phyloP scores from a whole-genome alignment of 2,797 vertebrate genomes.

The Gymnodraco acuticeps region DNA sequence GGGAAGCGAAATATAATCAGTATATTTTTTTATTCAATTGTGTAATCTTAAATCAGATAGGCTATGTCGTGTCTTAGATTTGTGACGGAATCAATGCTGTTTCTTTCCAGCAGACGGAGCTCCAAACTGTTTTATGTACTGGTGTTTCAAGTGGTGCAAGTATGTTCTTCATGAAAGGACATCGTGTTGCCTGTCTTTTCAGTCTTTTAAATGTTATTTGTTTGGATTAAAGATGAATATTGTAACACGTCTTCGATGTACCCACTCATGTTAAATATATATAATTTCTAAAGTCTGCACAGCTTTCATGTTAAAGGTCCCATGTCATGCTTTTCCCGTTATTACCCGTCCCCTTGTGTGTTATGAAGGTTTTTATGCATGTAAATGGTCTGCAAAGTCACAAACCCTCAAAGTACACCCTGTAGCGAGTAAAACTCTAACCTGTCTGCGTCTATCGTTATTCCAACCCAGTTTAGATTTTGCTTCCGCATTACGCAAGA shows the following conservation, averaged over 20 bases:
- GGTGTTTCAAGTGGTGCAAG: neutral
- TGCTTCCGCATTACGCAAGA: too few species aligned
- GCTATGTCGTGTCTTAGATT: neutral
- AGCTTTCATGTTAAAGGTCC: too few species aligned
- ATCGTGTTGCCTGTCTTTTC: neutral
- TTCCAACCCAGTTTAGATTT: too few species aligned
- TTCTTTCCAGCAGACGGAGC: slow-evolving; percentile 36
- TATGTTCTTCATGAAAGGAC: neutral
- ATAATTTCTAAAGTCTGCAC: too few species aligned
- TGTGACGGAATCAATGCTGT: neutral
- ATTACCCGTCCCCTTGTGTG: too few species aligned
- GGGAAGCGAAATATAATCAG: neutral
- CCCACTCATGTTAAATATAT: too few species aligned
- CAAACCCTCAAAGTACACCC: too few species aligned
- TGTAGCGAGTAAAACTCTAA: too few species aligned
- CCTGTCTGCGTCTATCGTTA: too few species aligned
- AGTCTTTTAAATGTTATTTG: neutral
- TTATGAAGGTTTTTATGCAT: too few species aligned
- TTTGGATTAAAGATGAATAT: neutral
- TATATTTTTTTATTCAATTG: neutral
- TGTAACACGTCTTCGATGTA: neutral
- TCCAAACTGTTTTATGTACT: neutral
- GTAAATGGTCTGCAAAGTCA: too few species aligned
- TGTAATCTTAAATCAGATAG: neutral
- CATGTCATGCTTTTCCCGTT: too few species aligned